A percentile compares a stretch with the other conserved stretches of the same genome.
These are phyloP conservation scores for Drosophila repleta DNA, from an alignment of 1,140 invertebrate genomes.

Conservation along the genomic window DNA sequence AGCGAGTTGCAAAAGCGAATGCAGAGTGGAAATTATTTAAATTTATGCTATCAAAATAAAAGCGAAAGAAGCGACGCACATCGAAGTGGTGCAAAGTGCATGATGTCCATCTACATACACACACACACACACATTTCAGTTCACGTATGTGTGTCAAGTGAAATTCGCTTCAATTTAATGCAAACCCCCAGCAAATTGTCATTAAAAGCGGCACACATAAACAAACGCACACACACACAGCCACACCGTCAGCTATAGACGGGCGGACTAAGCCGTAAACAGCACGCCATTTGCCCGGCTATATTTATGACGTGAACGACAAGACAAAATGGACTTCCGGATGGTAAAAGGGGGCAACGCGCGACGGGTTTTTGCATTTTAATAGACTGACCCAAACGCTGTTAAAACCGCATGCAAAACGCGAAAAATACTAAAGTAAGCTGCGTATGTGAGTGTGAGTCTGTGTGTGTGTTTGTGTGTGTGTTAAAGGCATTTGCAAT, in stretches of 20 bases:
- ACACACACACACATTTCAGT: background rate
- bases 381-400: slow-evolving; percentile 80
- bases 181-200: slow-evolving; percentile 78
- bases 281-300: slow-evolving; percentile 65
- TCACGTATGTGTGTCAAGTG: slow-evolving; percentile 63
- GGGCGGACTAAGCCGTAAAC: slow-evolving; percentile 63
- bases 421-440: slow-evolving; percentile 58
- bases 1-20: slow-evolving; percentile 49
- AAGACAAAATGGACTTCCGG: slow-evolving; percentile 81
- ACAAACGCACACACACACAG: slow-evolving; percentile 38
- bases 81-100: slow-evolving; percentile 22
- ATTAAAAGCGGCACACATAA: slow-evolving; percentile 71
- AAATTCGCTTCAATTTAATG: slow-evolving; percentile 74
- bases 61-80: slow-evolving; percentile 15
- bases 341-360: background rate
- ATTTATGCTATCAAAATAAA: slow-evolving; percentile 59
- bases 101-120: slow-evolving; percentile 1
- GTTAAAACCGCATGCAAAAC: slow-evolving; percentile 69
- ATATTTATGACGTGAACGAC: slow-evolving; percentile 82
- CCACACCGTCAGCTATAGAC: background rate
- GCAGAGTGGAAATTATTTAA: slow-evolving; percentile 72
- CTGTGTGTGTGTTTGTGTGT: slow-evolving; percentile 28
- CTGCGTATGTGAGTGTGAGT: slow-evolving; percentile 11
- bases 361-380: slow-evolving; percentile 68
- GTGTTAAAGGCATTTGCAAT: slow-evolving; percentile 61